These are phyloP conservation scores for Cheilosia soror DNA, from an alignment of 2,888 invertebrate genomes.

Conservation along the genomic window DNA sequence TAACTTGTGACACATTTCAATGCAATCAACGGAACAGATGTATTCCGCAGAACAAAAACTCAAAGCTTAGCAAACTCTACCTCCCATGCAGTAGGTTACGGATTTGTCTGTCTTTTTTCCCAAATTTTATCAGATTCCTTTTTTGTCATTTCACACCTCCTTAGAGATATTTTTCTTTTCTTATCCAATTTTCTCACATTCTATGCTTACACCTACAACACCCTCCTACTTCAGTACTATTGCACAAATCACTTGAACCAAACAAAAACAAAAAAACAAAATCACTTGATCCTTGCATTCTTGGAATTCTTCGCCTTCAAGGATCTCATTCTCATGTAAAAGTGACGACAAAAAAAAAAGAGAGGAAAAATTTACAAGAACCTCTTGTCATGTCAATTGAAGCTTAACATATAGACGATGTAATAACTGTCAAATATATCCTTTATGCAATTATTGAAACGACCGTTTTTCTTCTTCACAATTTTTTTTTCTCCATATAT, in stretches of 20 bases:
- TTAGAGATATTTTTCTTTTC: slow-evolving; percentile 4
- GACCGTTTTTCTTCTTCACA: slow-evolving; percentile 1
- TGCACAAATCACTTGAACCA: slow-evolving; percentile 26
- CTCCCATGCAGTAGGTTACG: slow-evolving; percentile 2
- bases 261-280: too few relatives aligned
- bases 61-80: slow-evolving; percentile 16
- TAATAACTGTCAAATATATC: slow-evolving; percentile 69
- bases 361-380: slow-evolving; percentile 4
- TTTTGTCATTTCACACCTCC: slow-evolving; percentile 27
- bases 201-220: neutral
- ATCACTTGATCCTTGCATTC: slow-evolving; percentile 51
- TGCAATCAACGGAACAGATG: slow-evolving; percentile 37
- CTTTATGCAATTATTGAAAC: slow-evolving; percentile 65
- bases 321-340: slow-evolving; percentile 32
- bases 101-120: slow-evolving; percentile 8
- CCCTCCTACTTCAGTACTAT: neutral
- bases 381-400: slow-evolving; percentile 68
- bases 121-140: neutral
- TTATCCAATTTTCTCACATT: slow-evolving; percentile 26
- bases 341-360: slow-evolving; percentile 19
- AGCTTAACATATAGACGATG: slow-evolving; percentile 54
- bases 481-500: slow-evolving; percentile 12
- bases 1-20: slow-evolving; percentile 21
- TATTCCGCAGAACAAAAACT: slow-evolving; percentile 11
- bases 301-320: slow-evolving; percentile 26